These are phyloP conservation scores for Pheosia tremula DNA, from an alignment of 2,888 invertebrate species.

Conservation along the genomic window DNA sequence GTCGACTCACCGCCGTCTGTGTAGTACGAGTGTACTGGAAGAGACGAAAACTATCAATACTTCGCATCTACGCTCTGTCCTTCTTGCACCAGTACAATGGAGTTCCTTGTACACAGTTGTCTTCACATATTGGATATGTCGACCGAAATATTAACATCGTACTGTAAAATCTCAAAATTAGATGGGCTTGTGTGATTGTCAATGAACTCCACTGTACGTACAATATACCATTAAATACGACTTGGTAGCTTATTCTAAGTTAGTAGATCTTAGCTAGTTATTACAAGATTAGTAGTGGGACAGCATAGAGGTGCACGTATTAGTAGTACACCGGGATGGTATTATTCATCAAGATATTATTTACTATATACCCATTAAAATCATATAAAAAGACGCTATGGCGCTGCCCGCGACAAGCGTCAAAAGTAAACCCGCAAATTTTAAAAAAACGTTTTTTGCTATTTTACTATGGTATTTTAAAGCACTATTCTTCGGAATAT, in stretches of 20 bases:
- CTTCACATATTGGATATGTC: too few relatives aligned
- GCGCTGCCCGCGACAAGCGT: too few relatives aligned
- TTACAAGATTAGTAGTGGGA: not conserved
- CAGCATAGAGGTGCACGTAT: not conserved
- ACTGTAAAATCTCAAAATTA: too few relatives aligned
- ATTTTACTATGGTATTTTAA: too few relatives aligned
- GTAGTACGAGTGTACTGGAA: conserved; percentile 54
- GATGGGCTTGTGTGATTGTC: not conserved
- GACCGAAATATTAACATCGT: too few relatives aligned
- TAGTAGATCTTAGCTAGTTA: not conserved
- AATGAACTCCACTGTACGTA: not conserved
- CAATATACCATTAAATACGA: not conserved
- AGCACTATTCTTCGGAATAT: too few relatives aligned
- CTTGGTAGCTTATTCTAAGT: not conserved
- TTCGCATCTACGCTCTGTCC: conserved; percentile 41
- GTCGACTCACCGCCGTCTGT: conserved; percentile 49
- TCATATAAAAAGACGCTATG: not conserved
- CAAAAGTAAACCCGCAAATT: too few relatives aligned
- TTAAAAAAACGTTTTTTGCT: too few relatives aligned
- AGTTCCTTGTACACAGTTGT: not conserved
- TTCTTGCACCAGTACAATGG: conserved; percentile 18
- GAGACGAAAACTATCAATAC: conserved; percentile 19
- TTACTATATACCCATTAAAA: not conserved
- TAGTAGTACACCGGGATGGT: not conserved
- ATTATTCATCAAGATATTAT: not conserved